Conservation (phyloP, 2,888 invertebrate species). For the Lamproptera curius region DNA sequence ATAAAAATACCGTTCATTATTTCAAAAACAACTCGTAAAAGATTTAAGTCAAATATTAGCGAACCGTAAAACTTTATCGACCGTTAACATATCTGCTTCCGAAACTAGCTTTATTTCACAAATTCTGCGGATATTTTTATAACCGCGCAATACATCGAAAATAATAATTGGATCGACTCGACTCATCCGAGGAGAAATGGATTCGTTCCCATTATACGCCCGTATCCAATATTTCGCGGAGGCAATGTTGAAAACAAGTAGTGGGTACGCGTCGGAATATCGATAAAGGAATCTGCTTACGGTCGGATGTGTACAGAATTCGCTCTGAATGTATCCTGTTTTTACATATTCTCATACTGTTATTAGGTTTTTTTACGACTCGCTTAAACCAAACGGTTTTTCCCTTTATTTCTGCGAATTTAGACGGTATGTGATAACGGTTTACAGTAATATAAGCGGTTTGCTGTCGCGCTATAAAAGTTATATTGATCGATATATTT, state of each 20-base stretch:
- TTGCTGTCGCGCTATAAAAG: too few species aligned
- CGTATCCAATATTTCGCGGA: conserved; percentile 4
- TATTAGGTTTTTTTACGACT: too few species aligned
- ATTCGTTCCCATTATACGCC: conserved; percentile 14
- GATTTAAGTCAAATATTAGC: conserved; percentile 13
- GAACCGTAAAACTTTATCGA: conserved; percentile 19
- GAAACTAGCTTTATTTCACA: too few species aligned
- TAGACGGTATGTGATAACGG: too few species aligned
- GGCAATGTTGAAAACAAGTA: conserved; percentile 9
- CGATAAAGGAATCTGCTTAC: conserved; percentile 14
- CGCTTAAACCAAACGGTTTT: too few species aligned
- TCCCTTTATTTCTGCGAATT: too few species aligned
- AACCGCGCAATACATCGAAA: conserved; percentile 5
- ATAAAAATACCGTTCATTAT: too few species aligned
- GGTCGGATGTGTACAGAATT: conserved; percentile 6
- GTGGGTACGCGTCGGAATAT: conserved; percentile 9
- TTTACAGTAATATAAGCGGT: too few species aligned
- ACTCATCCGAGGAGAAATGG: conserved; percentile 7
- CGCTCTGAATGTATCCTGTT: too few species aligned
- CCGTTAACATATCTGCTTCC: neutral
- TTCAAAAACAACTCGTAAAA: too few species aligned
- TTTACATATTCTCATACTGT: too few species aligned
- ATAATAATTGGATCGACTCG: conserved; percentile 14
- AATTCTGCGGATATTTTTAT: conserved; percentile 7
- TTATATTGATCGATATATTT: too few species aligned